These are phyloP conservation scores for Periophthalmus magnuspinnatus DNA, from an alignment of 2,797 vertebrate species.

Conservation along the genomic window DNA sequence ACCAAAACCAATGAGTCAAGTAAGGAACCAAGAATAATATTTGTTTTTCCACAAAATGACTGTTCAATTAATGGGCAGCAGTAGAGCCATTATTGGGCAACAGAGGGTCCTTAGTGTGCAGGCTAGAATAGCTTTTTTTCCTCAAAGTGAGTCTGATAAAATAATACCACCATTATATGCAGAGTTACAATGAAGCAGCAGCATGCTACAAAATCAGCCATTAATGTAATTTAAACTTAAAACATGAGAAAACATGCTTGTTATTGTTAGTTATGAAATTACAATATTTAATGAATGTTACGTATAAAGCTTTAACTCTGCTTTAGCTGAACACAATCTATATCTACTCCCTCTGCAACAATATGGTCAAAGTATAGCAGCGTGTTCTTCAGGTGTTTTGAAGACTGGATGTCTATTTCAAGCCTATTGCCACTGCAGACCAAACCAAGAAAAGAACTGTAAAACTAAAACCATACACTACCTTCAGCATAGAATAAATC, in stretches of 20 bases:
- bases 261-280: background rate
- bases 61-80: constrained; percentile 70
- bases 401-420: background rate
- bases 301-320: too few species aligned
- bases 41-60: constrained; percentile 74
- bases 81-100: constrained; percentile 66
- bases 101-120: constrained; percentile 67
- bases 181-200: constrained; percentile 41
- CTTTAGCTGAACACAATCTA: background rate
- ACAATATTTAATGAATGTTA: background rate
- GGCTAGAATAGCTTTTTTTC: constrained; percentile 58
- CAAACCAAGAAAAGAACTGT: background rate
- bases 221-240: background rate
- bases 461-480: background rate
- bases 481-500: background rate
- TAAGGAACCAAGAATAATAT: constrained; percentile 75
- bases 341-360: background rate
- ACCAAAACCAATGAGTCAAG: constrained; percentile 49
- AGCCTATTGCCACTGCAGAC: background rate
- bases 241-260: background rate
- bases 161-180: constrained; percentile 46
- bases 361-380: background rate
- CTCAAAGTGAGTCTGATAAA: constrained; percentile 37
- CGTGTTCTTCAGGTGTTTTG: background rate
- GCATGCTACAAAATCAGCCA: background rate